Percentiles rank a stretch among this genome's conserved stretches.
Evolutionary conservation across 1,140 invertebrate species (phyloP).

Genomic region (Spodoptera litura): DNA sequence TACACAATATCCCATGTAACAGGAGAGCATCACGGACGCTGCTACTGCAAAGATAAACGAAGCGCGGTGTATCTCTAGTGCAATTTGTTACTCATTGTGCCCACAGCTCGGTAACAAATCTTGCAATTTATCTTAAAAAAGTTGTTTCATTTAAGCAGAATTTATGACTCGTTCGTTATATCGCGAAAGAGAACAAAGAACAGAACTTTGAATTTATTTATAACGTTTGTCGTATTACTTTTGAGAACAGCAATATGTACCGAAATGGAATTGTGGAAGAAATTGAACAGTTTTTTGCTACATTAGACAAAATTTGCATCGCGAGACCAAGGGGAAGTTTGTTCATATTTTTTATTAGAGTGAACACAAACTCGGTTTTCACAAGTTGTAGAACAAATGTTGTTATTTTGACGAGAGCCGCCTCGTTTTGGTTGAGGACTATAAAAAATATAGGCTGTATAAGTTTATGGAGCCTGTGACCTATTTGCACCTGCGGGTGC

Average conservation of each 20-base stretch:
- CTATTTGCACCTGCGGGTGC: slow-evolving; percentile 34
- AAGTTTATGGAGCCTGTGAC: slow-evolving; percentile 30
- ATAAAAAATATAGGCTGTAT: slow-evolving; percentile 38
- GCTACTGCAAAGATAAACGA: slow-evolving; percentile 46
- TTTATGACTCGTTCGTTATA: slow-evolving; percentile 20
- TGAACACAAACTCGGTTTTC: slow-evolving; percentile 27
- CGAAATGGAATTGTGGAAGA: slow-evolving; percentile 28
- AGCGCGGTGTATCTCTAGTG: slow-evolving; percentile 36
- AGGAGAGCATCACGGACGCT: slow-evolving; percentile 35
- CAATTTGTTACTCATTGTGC: slow-evolving; percentile 68
- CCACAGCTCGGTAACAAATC: slow-evolving; percentile 48
- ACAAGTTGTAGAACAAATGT: slow-evolving; percentile 34
- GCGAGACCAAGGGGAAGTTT: slow-evolving; percentile 31
- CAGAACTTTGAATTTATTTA: slow-evolving; percentile 6
- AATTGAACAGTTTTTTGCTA: slow-evolving; percentile 5
- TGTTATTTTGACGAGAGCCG: slow-evolving; percentile 35
- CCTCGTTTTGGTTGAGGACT: background rate
- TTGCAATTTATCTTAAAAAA: slow-evolving; percentile 46
- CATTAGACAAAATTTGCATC: slow-evolving; percentile 3
- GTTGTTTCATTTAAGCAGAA: slow-evolving; percentile 39
- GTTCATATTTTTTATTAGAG: slow-evolving; percentile 32
- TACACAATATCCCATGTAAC: slow-evolving; percentile 44
- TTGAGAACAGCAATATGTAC: slow-evolving; percentile 23
- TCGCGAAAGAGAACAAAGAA: slow-evolving; percentile 6
- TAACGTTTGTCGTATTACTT: slow-evolving; percentile 20